Evolutionary conservation across 2,888 invertebrate species (phyloP), one percentile per base, ranked within the genome.

Genomic region (Phlogophora meticulosa): DNA sequence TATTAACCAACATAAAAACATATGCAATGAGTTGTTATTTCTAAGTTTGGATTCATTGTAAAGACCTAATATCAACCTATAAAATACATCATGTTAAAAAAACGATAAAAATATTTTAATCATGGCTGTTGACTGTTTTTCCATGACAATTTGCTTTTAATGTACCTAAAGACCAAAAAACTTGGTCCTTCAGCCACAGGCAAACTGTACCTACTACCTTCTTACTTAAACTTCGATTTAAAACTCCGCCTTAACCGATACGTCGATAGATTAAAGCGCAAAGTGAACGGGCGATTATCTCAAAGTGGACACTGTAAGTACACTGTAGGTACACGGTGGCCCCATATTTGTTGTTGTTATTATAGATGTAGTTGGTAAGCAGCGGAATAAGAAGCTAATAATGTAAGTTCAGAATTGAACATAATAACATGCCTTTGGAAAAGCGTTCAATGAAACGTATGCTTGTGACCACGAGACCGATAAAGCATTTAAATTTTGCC

Each of bases 261-360:
- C 52, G 34, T 43, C 52, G 36, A 58, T 71, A 72, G 57, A 71
- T 80, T 78, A 75, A 82, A 83, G 72, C 79, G 82, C 79, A 83
- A 87, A 85, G 87, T 87, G 87, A 87, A 81, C 78, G 84, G 77
- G 67, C 76, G 81, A 86, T 90, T 90, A 88, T 84, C 64, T 72
- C 73, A 67, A 85, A 89, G 81, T 86, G 84, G 85, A 77, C 83
- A 83, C 72, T 67, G 78, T 85, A 86, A 74, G 80, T 85, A 85
- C 9, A n/a, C n/a, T n/a, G n/a, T n/a, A n/a, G 84, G 85, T 87
- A 83, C 78, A 69, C 61, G 63, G 51, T 61, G 73, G 73, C 49
- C 74, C 22, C 51, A 32, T 57, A 52, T 43, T 32, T n/a, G n/a
- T n/a, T n/a, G n/a, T n/a, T n/a, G n/a, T n/a, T n/a, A n/a, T n/a